These are phyloP conservation scores for Aurelia aurita DNA, from an alignment of 30 jellyfish, hydroid and myxozoan genomes.

Conservation along the genomic window DNA sequence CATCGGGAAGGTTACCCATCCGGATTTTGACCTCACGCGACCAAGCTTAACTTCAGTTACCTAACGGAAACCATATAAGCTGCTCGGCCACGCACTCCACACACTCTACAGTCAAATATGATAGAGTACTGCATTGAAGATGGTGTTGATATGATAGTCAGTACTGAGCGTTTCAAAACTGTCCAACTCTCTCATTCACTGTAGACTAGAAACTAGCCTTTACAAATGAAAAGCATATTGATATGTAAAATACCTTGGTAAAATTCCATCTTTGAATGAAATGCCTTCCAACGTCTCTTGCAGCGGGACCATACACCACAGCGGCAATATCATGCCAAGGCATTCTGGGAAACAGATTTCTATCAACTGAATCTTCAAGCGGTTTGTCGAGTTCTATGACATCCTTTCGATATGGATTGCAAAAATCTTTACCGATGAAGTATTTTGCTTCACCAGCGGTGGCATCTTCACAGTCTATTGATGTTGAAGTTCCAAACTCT, in stretches of 20 bases:
- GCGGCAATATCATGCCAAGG: slow-evolving; percentile 98
- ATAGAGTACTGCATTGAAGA: no score
- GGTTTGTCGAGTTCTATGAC: slow-evolving; percentile 84
- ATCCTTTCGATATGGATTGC: slow-evolving; percentile 88
- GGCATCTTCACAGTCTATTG: slow-evolving; percentile 1
- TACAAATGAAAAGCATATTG: no score
- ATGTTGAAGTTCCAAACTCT: neutral
- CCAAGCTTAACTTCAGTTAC: no score
- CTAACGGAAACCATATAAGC: no score
- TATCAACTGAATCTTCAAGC: slow-evolving; percentile 77
- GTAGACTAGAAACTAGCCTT: no score
- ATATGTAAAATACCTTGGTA: slow-evolving; percentile 71
- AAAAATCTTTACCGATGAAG: slow-evolving; percentile 91
- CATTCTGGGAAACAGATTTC: slow-evolving; percentile 85
- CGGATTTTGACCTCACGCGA: no score
- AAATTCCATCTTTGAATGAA: slow-evolving; percentile 94
- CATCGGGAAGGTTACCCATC: no score
- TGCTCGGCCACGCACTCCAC: no score
- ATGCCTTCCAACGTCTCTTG: slow-evolving; percentile 94
- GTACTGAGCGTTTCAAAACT: no score
- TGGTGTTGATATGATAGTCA: no score
- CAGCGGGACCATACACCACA: slow-evolving; percentile 85
- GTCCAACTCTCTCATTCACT: no score
- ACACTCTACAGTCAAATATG: no score
- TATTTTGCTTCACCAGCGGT: slow-evolving; percentile 28